Base-by-base conservation (phyloP, 2,888 invertebrate genomes). In the Aricia artaxerxes region DNA sequence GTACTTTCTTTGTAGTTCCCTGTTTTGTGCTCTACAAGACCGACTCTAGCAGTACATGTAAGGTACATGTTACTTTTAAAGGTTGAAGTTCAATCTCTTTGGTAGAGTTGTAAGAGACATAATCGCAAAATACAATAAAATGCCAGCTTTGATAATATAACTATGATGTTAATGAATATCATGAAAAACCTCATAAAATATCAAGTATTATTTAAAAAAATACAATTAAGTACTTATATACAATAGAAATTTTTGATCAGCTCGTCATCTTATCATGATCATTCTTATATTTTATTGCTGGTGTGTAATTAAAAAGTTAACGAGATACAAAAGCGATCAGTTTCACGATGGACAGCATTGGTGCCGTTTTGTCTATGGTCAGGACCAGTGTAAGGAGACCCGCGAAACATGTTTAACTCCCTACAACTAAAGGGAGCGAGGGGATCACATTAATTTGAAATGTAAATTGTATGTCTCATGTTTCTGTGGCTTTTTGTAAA, bases 401-500 rank as follows among this genome's bases (percentile, higher is more conserved):
- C 61, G 38, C 69, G 44, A 38, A 79, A 75, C 49, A 24, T 13
- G 73, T 77, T 69, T 80, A 79, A 72, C 24, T 57, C 79, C 44
- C 61, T 64, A 35, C 78, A 64, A 61, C 79, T 78, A 75, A 57
- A 73, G 38, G 78, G 81, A 78, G 79, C 78, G 80, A 78, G 79
- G 80, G 77, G 83, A 73, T 69, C 82, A 80, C 6, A 31, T 24
- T 79, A 80, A 81, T 72, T 82, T 78, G 83, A 61, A 16, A 9
- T 69, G 13, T 78, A 57, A 53, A 31, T 76, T 53, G 24, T 24
- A 57, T 75, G 49, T 80, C 79, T 82, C 78, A 80, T 73, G 73
- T 78, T 83, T 80, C 79, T 79, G 80, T 76, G 24, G 83, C 82
- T 84, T 82, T 85, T 84, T 85, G 85, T 86, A 85, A 86, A 85